Evolutionary conservation across 2,888 invertebrate species (phyloP), one percentile per base, ranked within the genome.

Genomic region (Elegia similella): DNA sequence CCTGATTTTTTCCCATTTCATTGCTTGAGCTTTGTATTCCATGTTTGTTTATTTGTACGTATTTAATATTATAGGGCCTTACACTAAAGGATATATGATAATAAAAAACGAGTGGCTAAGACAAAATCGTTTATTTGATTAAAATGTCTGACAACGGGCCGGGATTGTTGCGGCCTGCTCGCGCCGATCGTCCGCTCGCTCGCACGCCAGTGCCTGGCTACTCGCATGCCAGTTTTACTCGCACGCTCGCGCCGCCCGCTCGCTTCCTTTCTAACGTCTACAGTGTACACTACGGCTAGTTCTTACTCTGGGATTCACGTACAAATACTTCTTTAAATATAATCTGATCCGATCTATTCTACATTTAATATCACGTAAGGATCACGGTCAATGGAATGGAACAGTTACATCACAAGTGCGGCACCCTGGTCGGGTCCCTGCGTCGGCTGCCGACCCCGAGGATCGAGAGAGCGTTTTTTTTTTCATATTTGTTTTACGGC

Each of bases 311-410:
- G 44, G 44, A 46, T 52, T 52, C 34, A 44, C 43, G 53, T 54
- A 54, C 53, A 54, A 54, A 54, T 54, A 54, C 38, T 17, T 53
- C 52, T 30, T 43, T 54, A 43, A 54, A 50, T 54, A 54, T 54
- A 54, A 29, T 54, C 32, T 54, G 30, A 43, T 46, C 16, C 43
- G 44, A 63, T 65, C 65, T 64, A 62, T 62, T 12, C n/a, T 61
- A 58, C 58, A 65, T 64, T 70, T 79, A 79, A 79, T 85, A 85
- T 84, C 84, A 84, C 85, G 73, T 78, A 76, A 76, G 73, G 71
- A 79, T 81, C 77, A 80, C 77, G 65, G 69, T 67, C 60, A 64
- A 61, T 80, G 85, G 83, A 86, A 84, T 84, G 86, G 79, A 80
- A 75, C 70, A 69, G 76, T 78, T 73, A 72, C 73, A 80, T 81